These are phyloP conservation scores for Denticeps clupeoides DNA, from an alignment of 2,797 vertebrate species.

Conservation along the genomic window DNA sequence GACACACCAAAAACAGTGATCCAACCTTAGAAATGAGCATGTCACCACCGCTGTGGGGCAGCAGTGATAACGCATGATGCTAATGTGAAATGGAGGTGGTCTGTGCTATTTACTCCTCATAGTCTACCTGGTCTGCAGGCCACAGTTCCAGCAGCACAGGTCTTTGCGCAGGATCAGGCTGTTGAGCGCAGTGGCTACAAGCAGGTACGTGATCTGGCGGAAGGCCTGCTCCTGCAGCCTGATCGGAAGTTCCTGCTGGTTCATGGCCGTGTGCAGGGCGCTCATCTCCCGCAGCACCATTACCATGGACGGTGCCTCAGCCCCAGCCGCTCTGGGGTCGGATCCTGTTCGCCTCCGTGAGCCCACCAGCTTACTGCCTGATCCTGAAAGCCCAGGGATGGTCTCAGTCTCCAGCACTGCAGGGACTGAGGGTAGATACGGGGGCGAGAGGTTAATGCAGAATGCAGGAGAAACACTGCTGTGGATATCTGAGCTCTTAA, in stretches of 20 bases:
- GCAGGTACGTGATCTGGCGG: constrained; percentile 56
- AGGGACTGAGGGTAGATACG: constrained; percentile 40
- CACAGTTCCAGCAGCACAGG: constrained; percentile 62
- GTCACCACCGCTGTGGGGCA: not conserved
- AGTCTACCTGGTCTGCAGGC: constrained; percentile 65
- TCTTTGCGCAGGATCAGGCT: constrained; percentile 66
- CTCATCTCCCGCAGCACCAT: constrained; percentile 55
- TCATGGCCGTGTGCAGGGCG: constrained; percentile 39
- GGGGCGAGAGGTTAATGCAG: not conserved
- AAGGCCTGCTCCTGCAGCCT: constrained; percentile 53
- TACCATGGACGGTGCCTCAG: constrained; percentile 43
- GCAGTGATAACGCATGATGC: not conserved
- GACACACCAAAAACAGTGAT: too few species aligned
- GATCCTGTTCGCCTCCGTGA: constrained; percentile 44
- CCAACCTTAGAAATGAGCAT: too few species aligned
- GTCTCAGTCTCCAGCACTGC: constrained; percentile 66
- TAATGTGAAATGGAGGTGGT: not conserved
- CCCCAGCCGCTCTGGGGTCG: constrained; percentile 27
- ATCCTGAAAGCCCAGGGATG: constrained; percentile 51
- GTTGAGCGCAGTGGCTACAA: constrained; percentile 58
- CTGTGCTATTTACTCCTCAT: not conserved
- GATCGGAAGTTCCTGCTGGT: constrained; percentile 40
- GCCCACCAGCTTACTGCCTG: constrained; percentile 24
- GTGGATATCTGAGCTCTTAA: too few species aligned
- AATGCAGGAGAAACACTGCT: too few species aligned